Evolutionary conservation across 2,888 invertebrate genomes (phyloP).

Genomic region (Chrysodeixis includens): DNA sequence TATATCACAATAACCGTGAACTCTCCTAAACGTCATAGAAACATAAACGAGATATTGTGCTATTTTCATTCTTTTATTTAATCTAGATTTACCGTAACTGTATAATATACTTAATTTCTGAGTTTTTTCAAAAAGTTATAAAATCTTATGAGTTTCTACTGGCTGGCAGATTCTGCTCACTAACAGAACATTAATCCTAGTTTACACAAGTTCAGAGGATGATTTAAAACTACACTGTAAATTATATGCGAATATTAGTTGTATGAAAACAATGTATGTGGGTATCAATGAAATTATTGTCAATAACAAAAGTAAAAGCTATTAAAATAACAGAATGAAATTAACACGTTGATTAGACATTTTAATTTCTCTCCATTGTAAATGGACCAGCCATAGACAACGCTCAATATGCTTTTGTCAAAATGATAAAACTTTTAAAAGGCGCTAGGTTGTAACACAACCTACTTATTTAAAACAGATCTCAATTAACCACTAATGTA

Average conservation of each 20-base stretch:
- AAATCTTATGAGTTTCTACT: constrained; percentile 9
- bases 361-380: constrained; percentile 56
- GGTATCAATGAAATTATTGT: constrained; percentile 1
- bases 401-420: constrained; percentile 69
- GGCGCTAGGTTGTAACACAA: constrained; percentile 65
- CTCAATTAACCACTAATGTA: constrained; percentile 79
- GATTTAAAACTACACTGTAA: constrained; percentile 9
- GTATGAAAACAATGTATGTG: constrained; percentile 4
- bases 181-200: constrained; percentile 9
- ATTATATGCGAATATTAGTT: constrained; percentile 7
- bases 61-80: constrained; percentile 48
- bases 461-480: constrained; percentile 79
- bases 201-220: constrained; percentile 7
- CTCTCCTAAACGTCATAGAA: constrained; percentile 76
- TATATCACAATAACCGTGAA: constrained; percentile 66
- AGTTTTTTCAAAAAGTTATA: constrained; percentile 8
- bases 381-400: constrained; percentile 72
- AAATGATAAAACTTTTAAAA: constrained; percentile 68
- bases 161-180: constrained; percentile 1
- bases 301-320: constrained; percentile 5
- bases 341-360: constrained; percentile 41
- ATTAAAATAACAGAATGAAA: constrained; percentile 52
- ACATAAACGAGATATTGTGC: constrained; percentile 59
- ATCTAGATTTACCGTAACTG: constrained; percentile 16
- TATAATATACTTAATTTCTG: constrained; percentile 2